These are phyloP conservation scores for Ochotona curzoniae DNA, from an alignment of 2,113 vertebrate species.

Conservation along the genomic window DNA sequence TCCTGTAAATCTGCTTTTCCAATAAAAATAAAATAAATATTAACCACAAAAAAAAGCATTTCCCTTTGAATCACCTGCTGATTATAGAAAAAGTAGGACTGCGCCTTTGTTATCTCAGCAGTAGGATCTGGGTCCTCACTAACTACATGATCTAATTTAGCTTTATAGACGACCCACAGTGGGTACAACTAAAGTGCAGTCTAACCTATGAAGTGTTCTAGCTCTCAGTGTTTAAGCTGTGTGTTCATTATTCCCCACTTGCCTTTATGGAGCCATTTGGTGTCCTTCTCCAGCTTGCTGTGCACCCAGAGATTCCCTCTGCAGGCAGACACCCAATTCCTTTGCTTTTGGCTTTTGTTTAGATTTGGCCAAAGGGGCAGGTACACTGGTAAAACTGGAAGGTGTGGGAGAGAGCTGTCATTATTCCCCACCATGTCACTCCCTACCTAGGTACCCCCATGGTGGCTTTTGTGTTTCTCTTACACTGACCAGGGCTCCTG, in stretches of 20 bases:
- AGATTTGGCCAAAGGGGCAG: neutral
- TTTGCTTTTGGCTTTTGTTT: slow-evolving; percentile 6
- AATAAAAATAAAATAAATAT: no score
- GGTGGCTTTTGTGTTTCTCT: neutral
- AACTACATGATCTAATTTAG: neutral
- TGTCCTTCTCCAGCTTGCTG: neutral
- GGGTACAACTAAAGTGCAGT: no score
- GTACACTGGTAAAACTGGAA: neutral
- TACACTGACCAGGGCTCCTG: neutral
- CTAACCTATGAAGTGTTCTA: neutral
- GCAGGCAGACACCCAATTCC: neutral
- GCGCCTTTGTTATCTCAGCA: neutral
- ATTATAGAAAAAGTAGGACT: neutral
- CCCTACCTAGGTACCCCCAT: neutral
- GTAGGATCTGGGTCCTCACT: neutral
- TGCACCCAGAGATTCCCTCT: neutral
- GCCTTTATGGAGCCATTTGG: neutral
- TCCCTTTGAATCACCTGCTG: neutral
- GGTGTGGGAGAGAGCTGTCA: neutral
- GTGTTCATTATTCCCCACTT: neutral
- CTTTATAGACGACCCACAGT: no score
- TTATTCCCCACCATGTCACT: neutral
- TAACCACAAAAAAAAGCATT: no score
- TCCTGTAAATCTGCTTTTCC: no score
- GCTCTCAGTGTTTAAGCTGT: neutral